Base-by-base conservation (phyloP, 2,888 invertebrate species). In the Macrophya alboannulata region DNA sequence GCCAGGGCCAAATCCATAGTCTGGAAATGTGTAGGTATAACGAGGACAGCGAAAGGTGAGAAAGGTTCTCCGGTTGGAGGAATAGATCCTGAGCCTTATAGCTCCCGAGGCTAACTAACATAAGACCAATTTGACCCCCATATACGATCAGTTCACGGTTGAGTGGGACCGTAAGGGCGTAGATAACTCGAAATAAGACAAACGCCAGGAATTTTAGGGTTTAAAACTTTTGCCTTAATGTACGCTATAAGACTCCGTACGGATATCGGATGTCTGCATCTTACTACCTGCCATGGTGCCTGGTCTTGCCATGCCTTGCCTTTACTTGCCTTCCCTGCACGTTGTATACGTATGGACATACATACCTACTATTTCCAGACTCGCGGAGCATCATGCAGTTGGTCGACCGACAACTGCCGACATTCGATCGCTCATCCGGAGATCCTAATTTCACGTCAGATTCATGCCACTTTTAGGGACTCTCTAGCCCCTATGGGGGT, bases 351-450 rank as follows among this genome's bases (percentile, higher is more conserved):
- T 21, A n/a, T 8, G 6, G 8, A 59, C n/a, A 9, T 21, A 59
- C 15, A 31, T 15, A 68, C 17, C 71, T 71, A 71, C 31, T 15
- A 37, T 15, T 15, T 37, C 17, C 74, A 74, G 74, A 74, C 74
- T 45, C 31, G 4, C 76, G 1, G 17, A n/a, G n/a, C n/a, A 43
- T 10, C 45, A 9, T 62, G 37, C 59, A 59, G 62, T 62, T 31
- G 59, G 65, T 40, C 12, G 37, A 25, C 77, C 77, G 77, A 77
- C 55, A 55, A 48, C 51, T 25, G 65, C 25, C 65, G 81, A 81
- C 81, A 81, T 43, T 81, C 81, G 81, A 81, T 81, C 81, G 81
- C 65, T 81, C 81, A 81, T 81, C 81, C 81, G 81, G 81, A 81
- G 81, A 81, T 81, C 81, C 81, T 65, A 81, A 81, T 81, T 81